Conservation (phyloP, 1,140 invertebrate genomes). For the Lordiphosa mommai region DNA sequence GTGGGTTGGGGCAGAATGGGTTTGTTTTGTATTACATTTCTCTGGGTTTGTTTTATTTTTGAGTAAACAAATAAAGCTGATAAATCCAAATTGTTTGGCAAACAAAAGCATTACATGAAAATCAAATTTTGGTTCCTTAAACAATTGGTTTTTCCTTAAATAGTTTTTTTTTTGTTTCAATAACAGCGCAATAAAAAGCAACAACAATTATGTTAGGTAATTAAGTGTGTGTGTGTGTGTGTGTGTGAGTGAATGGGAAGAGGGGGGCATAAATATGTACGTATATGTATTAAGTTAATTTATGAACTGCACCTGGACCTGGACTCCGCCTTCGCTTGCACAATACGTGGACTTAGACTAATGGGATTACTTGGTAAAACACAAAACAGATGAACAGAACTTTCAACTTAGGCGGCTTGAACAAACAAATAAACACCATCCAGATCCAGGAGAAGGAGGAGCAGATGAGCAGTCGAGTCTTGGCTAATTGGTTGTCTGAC, state of each 20-base stretch:
- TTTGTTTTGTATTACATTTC: slow-evolving; percentile 3
- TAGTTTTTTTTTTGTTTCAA: slow-evolving; percentile 46
- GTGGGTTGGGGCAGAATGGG: slow-evolving; percentile 13
- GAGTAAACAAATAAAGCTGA: slow-evolving; percentile 59
- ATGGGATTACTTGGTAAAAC: slow-evolving; percentile 28
- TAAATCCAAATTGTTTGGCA: slow-evolving; percentile 43
- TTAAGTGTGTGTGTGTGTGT: slow-evolving; percentile 29
- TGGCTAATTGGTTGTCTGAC: slow-evolving; percentile 54
- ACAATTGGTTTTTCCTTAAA: slow-evolving; percentile 66
- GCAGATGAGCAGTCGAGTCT: slow-evolving; percentile 11
- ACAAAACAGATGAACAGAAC: slow-evolving; percentile 36
- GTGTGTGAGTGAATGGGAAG: slow-evolving; percentile 36
- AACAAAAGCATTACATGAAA: slow-evolving; percentile 65
- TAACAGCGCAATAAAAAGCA: slow-evolving; percentile 72
- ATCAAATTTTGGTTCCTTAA: slow-evolving; percentile 57
- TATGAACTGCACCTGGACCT: neutral
- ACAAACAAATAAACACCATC: slow-evolving; percentile 16
- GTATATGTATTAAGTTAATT: slow-evolving; percentile 14
- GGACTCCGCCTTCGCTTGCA: neutral
- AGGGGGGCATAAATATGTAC: slow-evolving; percentile 11
- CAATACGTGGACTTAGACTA: slow-evolving; percentile 6
- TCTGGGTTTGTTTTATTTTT: slow-evolving; percentile 32
- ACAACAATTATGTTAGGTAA: slow-evolving; percentile 62
- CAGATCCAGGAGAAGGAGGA: slow-evolving; percentile 27
- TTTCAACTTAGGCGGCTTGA: slow-evolving; percentile 34